Evolutionary conservation across 64 coral and sea anemone species (phyloP), one percentile per base, ranked within the genome.

Genomic region (Hydrozoanthus tunicans): DNA sequence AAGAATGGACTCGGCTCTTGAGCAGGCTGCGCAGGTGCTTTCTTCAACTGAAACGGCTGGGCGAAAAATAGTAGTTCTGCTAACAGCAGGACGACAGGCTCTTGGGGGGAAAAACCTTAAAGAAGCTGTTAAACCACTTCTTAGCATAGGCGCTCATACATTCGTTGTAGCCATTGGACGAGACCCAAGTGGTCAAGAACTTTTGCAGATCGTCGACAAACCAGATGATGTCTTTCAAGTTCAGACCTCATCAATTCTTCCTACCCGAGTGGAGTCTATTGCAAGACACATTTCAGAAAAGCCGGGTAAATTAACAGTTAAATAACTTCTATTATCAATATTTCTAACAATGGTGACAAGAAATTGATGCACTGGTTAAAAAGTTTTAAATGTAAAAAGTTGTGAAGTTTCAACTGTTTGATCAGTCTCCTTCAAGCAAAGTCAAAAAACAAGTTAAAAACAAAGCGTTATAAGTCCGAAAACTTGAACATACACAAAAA

Each of bases 1-100:
- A 23, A 89, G 91, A 82, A 93, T 96, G 27, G 91, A 96, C 76
- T 75, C 65, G 43, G 94, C 94, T 79, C 60, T 96, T 56, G 70
- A 66, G 23, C 76, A 91, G 10, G 84, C 90, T 9, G 84, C 65
- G 17, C 52, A 53, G 6, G 64, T 95, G 9, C 59, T 95, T 0
- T 23, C 73, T 53, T 56, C 81, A 84, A 86, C 85, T 23, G 63
- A 54, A 61, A 73, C 78, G 25, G 71, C 17, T 51, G 86, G 81
- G 53, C 76, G 88, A 53, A 79, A 90, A 59, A 63, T 96, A 27
- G 80, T 92, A 53, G 81, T 95, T 25, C 53, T 95, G 6, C 25
- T 95, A 17, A 95, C 91, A 13, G 94, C 77, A 43, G 94, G 94
- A 70, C 89, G 70, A 24, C 94, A 96, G 13, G 64, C 78, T 11